Evolutionary conservation across 1,140 invertebrate genomes (phyloP), one percentile per base, ranked within the genome.

Genomic region (Formica exsecta): DNA sequence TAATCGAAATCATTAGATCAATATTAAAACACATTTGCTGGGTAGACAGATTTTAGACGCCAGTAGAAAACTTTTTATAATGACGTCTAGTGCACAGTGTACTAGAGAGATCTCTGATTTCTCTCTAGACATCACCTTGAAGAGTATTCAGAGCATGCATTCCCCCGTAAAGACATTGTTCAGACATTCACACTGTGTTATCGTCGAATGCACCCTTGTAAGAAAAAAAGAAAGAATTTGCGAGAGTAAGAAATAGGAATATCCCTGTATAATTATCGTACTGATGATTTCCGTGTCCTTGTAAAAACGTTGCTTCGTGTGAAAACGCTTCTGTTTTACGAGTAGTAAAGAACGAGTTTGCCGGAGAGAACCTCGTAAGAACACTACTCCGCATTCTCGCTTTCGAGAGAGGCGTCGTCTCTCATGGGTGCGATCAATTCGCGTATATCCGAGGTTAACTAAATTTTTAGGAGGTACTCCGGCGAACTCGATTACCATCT

Each of bases 281-380:
- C 73, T 88, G 48, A 80, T 80, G 81, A 73, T 77, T 81, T 76
- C 61, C 48, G 48, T 51, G 25, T 41, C 81, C 64, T 71, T 77
- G 85, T 87, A 81, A 89, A 59, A 83, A 84, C 62, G 80, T 85
- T 76, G 89, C 88, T 90, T 90, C 79, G 68, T 89, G 77, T 89
- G 76, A 70, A 85, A 85, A 85, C 76, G 89, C 86, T 90, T 90
- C 65, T 90, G 88, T 89, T 83, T 89, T 68, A 74, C 86, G 70
- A 89, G 19, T 57, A 57, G 36, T 44, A 38, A 73, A 9, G 54
- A 61, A 48, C 54, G 41, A 32, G 79, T 62, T 44, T 54, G 79
- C 68, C 54, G 79, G 54, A 83, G 54, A 83, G 68, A 11, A 61
- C 3, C 38, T 74, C 29, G 57, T 81, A 59, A 81, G 70, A 16